Conservation (phyloP, 2,797 vertebrate species). For the Chelon auratus region DNA sequence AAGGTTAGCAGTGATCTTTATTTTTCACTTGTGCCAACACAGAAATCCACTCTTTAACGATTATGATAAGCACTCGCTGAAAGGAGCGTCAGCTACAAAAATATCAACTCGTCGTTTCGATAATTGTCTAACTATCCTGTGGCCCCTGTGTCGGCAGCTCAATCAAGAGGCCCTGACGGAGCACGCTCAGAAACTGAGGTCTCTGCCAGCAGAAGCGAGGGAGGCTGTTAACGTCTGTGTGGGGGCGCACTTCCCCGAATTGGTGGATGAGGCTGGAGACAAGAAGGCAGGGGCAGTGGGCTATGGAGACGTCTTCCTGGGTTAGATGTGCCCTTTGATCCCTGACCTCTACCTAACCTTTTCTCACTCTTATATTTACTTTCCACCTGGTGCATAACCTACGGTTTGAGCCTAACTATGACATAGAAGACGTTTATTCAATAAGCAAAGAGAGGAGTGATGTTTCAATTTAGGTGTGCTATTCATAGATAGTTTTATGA, state of each 20-base stretch:
- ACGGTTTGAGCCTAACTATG: neutral
- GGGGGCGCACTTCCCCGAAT: constrained; percentile 79
- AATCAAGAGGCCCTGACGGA: constrained; percentile 86
- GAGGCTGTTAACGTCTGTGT: constrained; percentile 85
- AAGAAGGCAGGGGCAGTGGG: constrained; percentile 56
- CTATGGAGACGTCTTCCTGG: constrained; percentile 82
- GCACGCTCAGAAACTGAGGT: constrained; percentile 84
- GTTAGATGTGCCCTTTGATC: constrained; percentile 60
- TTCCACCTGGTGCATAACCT: constrained; percentile 28
- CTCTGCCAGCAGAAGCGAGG: constrained; percentile 82
- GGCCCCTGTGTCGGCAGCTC: constrained; percentile 81
- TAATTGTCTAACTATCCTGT: constrained; percentile 43
- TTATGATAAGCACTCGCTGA: constrained; percentile 26
- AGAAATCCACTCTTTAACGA: constrained; percentile 38
- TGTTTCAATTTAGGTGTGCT: constrained; percentile 44
- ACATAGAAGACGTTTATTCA: constrained; percentile 13
- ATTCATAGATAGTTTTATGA: constrained; percentile 22
- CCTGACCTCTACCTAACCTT: constrained; percentile 16
- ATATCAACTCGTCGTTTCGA: constrained; percentile 14
- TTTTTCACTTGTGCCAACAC: constrained; percentile 1
- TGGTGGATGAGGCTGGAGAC: constrained; percentile 67
- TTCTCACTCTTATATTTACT: neutral
- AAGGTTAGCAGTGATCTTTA: constrained; percentile 10
- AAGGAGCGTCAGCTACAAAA: constrained; percentile 8
- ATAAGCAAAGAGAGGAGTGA: constrained; percentile 20